These are phyloP conservation scores for Numenius phaeopus DNA, from an alignment of 2,797 vertebrate genomes.

Conservation along the genomic window DNA sequence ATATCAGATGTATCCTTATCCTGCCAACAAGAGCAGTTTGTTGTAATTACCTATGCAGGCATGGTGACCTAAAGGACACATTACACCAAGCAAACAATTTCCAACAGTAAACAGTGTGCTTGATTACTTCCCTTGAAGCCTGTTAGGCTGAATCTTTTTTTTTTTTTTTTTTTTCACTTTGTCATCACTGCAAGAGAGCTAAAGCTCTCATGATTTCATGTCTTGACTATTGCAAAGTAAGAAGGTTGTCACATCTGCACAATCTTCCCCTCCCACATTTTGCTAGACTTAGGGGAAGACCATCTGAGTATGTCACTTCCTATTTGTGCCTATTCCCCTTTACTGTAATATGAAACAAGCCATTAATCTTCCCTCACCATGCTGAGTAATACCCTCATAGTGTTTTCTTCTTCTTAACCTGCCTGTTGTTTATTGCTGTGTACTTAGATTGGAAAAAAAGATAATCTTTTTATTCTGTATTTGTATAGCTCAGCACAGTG, in stretches of 20 bases:
- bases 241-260: not conserved
- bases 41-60: not conserved
- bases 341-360: not conserved
- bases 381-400: fast-evolving
- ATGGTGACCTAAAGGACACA: not conserved
- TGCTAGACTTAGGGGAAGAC: not conserved
- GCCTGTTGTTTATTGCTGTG: not conserved
- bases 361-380: not conserved
- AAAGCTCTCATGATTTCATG: not conserved
- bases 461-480: not conserved
- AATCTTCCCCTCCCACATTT: not conserved
- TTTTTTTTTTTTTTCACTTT: not conserved
- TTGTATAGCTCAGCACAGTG: not conserved
- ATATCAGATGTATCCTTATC: not conserved
- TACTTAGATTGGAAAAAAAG: not conserved
- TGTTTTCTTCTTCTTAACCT: not conserved
- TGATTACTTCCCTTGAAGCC: not conserved
- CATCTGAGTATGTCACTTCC: not conserved
- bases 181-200: not conserved
- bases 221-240: not conserved
- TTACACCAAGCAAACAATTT: not conserved
- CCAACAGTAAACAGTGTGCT: not conserved
- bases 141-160: not conserved
- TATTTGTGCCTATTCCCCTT: not conserved
- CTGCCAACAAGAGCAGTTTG: fast-evolving